Percentiles rank a stretch among this genome's conserved stretches.
phyloP scores from a whole-genome alignment of 1,140 invertebrate genomes.

The Aphaenogaster ashmeadi region DNA sequence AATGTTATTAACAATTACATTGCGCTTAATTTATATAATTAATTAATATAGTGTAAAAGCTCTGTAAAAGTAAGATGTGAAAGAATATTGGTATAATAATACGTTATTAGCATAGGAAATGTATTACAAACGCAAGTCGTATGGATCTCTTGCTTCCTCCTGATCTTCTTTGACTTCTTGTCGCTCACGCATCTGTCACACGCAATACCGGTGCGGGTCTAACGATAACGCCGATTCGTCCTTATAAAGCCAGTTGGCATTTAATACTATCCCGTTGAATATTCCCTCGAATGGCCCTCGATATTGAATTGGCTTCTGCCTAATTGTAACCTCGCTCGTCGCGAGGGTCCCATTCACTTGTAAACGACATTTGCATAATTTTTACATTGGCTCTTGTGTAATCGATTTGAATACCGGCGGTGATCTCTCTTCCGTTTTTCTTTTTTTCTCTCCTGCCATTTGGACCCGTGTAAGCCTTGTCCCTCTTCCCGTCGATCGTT shows the following conservation, averaged over 20 bases:
- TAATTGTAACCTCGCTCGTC: slow-evolving; percentile 86
- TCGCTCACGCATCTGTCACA: slow-evolving; percentile 17
- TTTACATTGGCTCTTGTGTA: slow-evolving; percentile 83
- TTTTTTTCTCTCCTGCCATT: slow-evolving; percentile 62
- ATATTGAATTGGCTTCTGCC: slow-evolving; percentile 87
- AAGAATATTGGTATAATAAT: not conserved
- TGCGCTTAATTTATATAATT: not conserved
- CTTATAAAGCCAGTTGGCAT: slow-evolving; percentile 80
- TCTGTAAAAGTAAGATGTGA: not conserved
- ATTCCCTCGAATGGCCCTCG: slow-evolving; percentile 84
- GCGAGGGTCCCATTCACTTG: slow-evolving; percentile 83
- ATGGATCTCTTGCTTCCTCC: not conserved
- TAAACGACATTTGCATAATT: slow-evolving; percentile 86
- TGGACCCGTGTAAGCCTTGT: slow-evolving; percentile 50
- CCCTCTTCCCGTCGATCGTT: slow-evolving; percentile 67
- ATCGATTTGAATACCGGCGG: slow-evolving; percentile 79
- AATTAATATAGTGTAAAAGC: not conserved
- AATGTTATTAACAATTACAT: not conserved
- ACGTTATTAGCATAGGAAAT: not conserved
- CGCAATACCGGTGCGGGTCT: slow-evolving; percentile 24
- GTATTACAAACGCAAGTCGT: not conserved
- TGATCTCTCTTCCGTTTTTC: slow-evolving; percentile 67
- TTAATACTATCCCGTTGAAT: slow-evolving; percentile 86
- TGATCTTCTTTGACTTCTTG: slow-evolving; percentile 2
- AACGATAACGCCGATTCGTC: slow-evolving; percentile 78